A percentile compares a stretch with the other conserved stretches of the same genome.
Evolutionary conservation across 1,140 invertebrate genomes (phyloP).

Genomic region (Cydia splendana): DNA sequence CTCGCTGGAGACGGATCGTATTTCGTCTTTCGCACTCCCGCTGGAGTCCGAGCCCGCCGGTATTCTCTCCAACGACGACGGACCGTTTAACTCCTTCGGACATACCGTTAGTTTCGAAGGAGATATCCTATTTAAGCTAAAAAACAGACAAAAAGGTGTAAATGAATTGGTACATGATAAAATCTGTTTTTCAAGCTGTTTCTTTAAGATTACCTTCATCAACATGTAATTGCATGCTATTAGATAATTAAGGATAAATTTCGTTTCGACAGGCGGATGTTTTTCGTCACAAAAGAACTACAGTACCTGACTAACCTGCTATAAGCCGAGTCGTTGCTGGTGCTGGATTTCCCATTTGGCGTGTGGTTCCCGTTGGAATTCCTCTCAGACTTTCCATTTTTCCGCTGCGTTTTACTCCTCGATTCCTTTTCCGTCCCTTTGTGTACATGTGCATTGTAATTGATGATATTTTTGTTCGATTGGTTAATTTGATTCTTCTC

Average conservation of each 20-base stretch:
- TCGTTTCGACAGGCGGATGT: not conserved
- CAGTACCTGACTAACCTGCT: conserved; percentile 79
- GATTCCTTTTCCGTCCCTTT: conserved; percentile 59
- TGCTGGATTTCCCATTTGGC: conserved; percentile 67
- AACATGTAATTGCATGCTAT: not conserved
- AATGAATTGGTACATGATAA: not conserved
- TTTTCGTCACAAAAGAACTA: not conserved
- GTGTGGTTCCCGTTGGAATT: conserved; percentile 63
- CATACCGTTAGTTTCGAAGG: conserved; percentile 72
- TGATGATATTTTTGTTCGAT: conserved; percentile 51
- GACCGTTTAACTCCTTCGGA: conserved; percentile 63
- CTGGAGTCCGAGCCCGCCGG: conserved; percentile 64
- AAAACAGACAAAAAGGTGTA: conserved; percentile 36
- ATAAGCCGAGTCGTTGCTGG: conserved; percentile 76
- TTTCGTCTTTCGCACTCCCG: conserved; percentile 65
- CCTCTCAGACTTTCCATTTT: conserved; percentile 53
- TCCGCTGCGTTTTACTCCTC: conserved; percentile 57
- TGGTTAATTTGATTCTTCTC: conserved; percentile 58
- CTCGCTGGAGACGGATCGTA: conserved; percentile 67
- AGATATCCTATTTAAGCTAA: conserved; percentile 73
- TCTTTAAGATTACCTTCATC: not conserved
- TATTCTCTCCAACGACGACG: conserved; percentile 54
- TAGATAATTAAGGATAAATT: not conserved
- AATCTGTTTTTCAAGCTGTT: not conserved
- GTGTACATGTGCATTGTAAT: conserved; percentile 46